A percentile compares a stretch with the other conserved stretches of the same genome.
These are phyloP conservation scores for Herpetotheres cachinnans DNA, from an alignment of 2,113 vertebrate species.

Conservation along the genomic window DNA sequence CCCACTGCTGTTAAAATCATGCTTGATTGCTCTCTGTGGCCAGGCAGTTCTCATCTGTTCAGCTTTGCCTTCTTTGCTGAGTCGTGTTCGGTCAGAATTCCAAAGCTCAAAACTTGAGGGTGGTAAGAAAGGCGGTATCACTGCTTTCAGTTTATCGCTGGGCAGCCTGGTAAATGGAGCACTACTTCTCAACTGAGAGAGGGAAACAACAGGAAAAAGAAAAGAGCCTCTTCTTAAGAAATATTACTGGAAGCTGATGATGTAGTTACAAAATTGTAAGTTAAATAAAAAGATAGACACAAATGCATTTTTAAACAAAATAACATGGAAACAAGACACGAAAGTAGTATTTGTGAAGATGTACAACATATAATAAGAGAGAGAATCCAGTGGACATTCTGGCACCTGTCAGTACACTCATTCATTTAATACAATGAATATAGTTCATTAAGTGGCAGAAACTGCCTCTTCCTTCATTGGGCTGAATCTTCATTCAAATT, in stretches of 20 bases:
- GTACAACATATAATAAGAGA: background rate
- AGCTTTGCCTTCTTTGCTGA: constrained; percentile 79
- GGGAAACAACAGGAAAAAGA: background rate
- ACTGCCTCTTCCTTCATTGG: background rate
- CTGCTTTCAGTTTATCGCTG: constrained; percentile 94
- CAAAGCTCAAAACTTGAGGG: constrained; percentile 95
- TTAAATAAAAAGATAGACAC: background rate
- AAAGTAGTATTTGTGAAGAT: background rate
- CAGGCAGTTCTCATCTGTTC: constrained; percentile 81
- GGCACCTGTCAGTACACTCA: background rate
- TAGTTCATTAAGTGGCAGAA: background rate
- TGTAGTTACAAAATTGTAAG: background rate
- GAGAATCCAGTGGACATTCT: background rate
- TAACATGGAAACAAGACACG: background rate
- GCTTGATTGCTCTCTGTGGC: constrained; percentile 80
- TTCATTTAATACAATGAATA: background rate
- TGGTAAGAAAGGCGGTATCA: constrained; percentile 95
- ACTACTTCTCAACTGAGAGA: constrained; percentile 80
- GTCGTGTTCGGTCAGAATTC: constrained; percentile 86
- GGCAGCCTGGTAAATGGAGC: constrained; percentile 91
- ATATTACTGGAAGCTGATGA: background rate
- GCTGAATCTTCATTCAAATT: background rate
- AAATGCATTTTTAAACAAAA: background rate
- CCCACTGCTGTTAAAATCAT: constrained; percentile 80
- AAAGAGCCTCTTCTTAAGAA: constrained; percentile 9